Percentiles rank a stretch among this genome's conserved stretches.
These are phyloP conservation scores for Strigamia transsilvanica DNA, from an alignment of 2,888 invertebrate species.

Conservation along the genomic window DNA sequence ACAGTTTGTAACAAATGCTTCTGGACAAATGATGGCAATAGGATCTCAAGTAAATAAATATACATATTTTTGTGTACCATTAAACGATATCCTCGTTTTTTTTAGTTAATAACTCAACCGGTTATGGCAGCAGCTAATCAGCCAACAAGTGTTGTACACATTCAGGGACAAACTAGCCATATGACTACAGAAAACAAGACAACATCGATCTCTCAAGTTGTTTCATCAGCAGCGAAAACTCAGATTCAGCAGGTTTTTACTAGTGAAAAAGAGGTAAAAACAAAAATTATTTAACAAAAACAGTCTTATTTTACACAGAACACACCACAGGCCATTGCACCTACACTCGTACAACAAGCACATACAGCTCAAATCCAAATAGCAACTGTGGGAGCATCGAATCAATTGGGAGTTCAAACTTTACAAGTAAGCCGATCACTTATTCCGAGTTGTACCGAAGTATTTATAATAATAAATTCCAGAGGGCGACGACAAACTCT, in stretches of 20 bases:
- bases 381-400: slow-evolving; percentile 52
- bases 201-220: slow-evolving; percentile 48
- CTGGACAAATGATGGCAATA: slow-evolving; percentile 64
- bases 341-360: slow-evolving; percentile 51
- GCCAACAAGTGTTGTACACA: slow-evolving; percentile 19
- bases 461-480: neutral
- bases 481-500: slow-evolving; percentile 27
- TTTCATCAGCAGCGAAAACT: slow-evolving; percentile 40
- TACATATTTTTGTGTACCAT: too few relatives aligned
- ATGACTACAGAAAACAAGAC: slow-evolving; percentile 48
- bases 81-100: too few relatives aligned
- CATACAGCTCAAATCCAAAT: slow-evolving; percentile 54
- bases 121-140: slow-evolving; percentile 50
- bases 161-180: slow-evolving; percentile 40
- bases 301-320: neutral
- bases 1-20: slow-evolving; percentile 62
- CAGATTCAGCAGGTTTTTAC: slow-evolving; percentile 43
- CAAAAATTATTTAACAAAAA: neutral
- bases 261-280: neutral
- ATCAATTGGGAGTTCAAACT: slow-evolving; percentile 53
- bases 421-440: slow-evolving; percentile 48
- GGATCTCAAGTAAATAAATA: slow-evolving; percentile 60
- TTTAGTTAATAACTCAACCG: slow-evolving; percentile 52
- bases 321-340: slow-evolving; percentile 18
- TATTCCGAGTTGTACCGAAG: neutral